These are phyloP conservation scores for Boleophthalmus pectinirostris DNA, from an alignment of 2,113 vertebrate species.

Conservation along the genomic window DNA sequence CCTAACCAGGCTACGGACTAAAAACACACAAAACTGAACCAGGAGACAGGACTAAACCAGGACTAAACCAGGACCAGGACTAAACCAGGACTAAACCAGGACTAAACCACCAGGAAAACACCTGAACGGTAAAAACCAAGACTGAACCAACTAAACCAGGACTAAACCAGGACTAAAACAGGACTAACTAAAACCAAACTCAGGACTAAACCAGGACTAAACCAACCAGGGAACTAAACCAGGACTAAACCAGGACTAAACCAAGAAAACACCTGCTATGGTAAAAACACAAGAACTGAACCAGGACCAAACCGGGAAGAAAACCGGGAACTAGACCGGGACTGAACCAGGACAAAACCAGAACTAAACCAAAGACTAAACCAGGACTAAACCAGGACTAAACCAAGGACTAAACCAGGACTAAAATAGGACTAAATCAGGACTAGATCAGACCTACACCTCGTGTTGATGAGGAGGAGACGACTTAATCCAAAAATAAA, in stretches of 20 bases:
- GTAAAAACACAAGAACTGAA: too few relatives aligned
- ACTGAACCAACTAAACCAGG: background rate
- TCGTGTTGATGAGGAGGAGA: background rate
- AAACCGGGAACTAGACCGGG: too few relatives aligned
- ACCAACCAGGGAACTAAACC: background rate
- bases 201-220: background rate
- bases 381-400: too few relatives aligned
- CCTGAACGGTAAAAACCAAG: too few relatives aligned
- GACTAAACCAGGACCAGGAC: background rate
- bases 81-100: background rate
- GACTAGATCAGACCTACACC: background rate
- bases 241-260: too few relatives aligned
- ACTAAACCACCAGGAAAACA: background rate
- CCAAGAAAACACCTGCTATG: too few relatives aligned
- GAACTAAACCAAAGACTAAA: background rate
- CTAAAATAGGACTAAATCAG: background rate
- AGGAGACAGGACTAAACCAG: too few relatives aligned
- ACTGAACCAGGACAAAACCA: background rate
- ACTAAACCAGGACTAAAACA: background rate
- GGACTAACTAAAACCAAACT: background rate
- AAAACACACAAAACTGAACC: too few relatives aligned
- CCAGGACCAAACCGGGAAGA: background rate
- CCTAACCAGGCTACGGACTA: too few relatives aligned
- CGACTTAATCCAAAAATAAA: background rate
- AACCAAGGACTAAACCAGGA: background rate